Evolutionary conservation across 2,888 invertebrate genomes (phyloP).

Genomic region (Erebia ligea): DNA sequence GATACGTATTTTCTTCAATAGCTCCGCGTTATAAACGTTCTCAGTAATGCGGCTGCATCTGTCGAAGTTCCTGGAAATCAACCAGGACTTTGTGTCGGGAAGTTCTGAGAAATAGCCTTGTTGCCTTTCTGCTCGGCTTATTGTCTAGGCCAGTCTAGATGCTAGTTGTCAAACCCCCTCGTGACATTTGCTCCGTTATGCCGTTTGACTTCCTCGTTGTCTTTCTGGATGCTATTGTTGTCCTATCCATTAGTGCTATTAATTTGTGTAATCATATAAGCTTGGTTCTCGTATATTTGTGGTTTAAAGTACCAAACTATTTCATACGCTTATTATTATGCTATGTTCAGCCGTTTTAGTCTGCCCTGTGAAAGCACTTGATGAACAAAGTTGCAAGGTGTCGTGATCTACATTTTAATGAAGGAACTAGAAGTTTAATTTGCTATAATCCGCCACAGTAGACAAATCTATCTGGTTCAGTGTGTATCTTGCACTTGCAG

Average conservation of each 20-base stretch:
- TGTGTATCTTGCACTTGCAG: too few species aligned
- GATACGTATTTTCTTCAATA: constrained; percentile 31
- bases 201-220: constrained; percentile 39
- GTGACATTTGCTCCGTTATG: constrained; percentile 35
- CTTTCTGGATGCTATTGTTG: constrained; percentile 17
- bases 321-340: too few species aligned
- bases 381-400: too few species aligned
- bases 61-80: constrained; percentile 60
- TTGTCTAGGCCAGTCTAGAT: constrained; percentile 46
- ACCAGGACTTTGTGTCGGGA: constrained; percentile 58
- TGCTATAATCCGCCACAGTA: too few species aligned
- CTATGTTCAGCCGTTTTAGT: too few species aligned
- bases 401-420: too few species aligned
- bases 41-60: constrained; percentile 49
- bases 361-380: too few species aligned
- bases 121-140: constrained; percentile 58
- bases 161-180: constrained; percentile 36
- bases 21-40: constrained; percentile 43
- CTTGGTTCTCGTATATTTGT: neutral
- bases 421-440: too few species aligned
- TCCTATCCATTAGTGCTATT: constrained; percentile 10
- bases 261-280: constrained; percentile 5
- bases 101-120: constrained; percentile 62
- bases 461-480: too few species aligned
- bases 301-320: neutral